Percentiles rank a stretch among this genome's conserved stretches.
Evolutionary conservation across 1,140 invertebrate species (phyloP).

Genomic region (Adoxophyes honmai): DNA sequence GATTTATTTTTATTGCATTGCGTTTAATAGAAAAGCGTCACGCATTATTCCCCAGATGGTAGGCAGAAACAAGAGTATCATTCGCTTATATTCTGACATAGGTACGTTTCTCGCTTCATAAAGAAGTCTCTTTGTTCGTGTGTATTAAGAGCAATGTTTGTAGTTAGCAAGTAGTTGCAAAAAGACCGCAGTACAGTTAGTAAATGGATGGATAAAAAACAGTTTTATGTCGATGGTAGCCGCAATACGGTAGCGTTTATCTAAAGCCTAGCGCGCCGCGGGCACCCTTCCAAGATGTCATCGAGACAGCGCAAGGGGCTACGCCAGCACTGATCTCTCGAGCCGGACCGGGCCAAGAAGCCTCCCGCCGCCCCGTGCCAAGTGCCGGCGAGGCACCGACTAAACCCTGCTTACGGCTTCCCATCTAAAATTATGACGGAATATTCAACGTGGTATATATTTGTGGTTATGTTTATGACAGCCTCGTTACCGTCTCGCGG

Average conservation of each 20-base stretch:
- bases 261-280: conserved; percentile 60
- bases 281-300: conserved; percentile 60
- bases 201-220: no score
- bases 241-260: conserved; percentile 52
- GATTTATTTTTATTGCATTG: no score
- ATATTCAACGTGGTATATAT: neutral
- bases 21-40: no score
- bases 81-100: no score
- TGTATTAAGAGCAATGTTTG: no score
- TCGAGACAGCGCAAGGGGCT: conserved; percentile 30
- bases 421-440: conserved; percentile 8
- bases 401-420: conserved; percentile 16
- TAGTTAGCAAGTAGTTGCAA: no score
- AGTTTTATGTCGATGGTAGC: conserved; percentile 15
- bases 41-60: no score
- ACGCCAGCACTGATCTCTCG: conserved; percentile 29
- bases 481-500: neutral
- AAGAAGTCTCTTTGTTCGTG: no score
- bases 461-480: neutral
- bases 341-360: conserved; percentile 38
- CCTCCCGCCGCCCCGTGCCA: conserved; percentile 47
- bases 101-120: no score
- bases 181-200: no score
- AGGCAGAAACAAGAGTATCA: no score
- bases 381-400: conserved; percentile 24